phyloP scores from a whole-genome alignment of 2,888 invertebrate genomes.

The Helicoverpa assulta region DNA sequence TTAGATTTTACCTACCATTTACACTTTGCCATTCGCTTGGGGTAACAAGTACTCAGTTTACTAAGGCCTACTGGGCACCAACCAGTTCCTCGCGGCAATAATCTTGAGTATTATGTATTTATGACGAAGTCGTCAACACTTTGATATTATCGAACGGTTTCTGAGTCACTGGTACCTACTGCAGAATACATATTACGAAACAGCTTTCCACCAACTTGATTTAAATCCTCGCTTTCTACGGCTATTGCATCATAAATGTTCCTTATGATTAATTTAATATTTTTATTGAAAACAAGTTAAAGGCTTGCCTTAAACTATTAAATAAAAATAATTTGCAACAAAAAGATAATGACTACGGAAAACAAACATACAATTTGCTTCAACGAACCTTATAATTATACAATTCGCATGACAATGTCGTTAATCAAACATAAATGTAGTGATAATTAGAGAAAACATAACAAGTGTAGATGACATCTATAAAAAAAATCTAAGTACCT shows the following conservation, averaged over 20 bases:
- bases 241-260: conserved; percentile 49
- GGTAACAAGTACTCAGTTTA: not conserved
- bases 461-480: not conserved
- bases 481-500: not conserved
- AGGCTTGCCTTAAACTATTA: not conserved
- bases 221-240: conserved; percentile 66
- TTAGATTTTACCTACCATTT: no score
- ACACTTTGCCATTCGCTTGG: not conserved
- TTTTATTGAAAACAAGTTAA: conserved; percentile 19
- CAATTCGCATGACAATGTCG: no score
- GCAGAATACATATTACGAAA: conserved; percentile 67
- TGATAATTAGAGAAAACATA: no score
- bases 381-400: not conserved
- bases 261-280: conserved; percentile 31
- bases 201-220: conserved; percentile 63
- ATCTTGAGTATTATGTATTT: not conserved
- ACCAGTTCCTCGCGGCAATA: not conserved
- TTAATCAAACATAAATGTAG: no score
- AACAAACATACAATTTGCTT: not conserved
- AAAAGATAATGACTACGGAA: not conserved
- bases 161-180: conserved; percentile 45
- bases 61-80: not conserved
- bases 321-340: not conserved
- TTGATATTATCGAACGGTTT: conserved; percentile 32
- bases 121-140: conserved; percentile 14